These are phyloP conservation scores for Lasaia peninsularis DNA, from an alignment of 1,140 invertebrate genomes.

Conservation along the genomic window DNA sequence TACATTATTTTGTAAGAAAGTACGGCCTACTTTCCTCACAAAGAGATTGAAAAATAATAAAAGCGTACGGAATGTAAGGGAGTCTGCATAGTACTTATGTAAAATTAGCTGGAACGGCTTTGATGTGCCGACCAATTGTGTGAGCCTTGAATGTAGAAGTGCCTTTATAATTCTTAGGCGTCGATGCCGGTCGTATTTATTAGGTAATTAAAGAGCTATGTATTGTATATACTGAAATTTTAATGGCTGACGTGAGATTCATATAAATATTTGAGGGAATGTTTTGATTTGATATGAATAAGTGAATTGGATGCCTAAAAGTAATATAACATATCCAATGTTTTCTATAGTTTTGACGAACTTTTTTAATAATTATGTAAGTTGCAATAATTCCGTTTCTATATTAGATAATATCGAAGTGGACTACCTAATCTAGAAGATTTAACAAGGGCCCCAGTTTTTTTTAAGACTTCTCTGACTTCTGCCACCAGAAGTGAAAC, in stretches of 20 bases:
- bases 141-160: constrained; percentile 53
- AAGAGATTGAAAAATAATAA: constrained; percentile 67
- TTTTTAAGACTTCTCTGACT: no score
- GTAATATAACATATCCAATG: no score
- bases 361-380: no score
- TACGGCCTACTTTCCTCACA: constrained; percentile 60
- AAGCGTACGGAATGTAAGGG: constrained; percentile 58
- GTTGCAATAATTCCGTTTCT: no score
- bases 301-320: not conserved
- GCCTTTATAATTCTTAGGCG: constrained; percentile 63
- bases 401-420: no score
- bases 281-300: not conserved
- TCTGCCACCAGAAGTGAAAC: no score
- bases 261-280: constrained; percentile 3
- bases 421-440: no score
- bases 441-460: no score
- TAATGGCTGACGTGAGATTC: not conserved
- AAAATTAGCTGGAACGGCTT: constrained; percentile 71
- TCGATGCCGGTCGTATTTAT: constrained; percentile 48
- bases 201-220: constrained; percentile 36
- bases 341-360: no score
- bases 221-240: constrained; percentile 1
- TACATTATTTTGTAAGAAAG: constrained; percentile 44
- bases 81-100: constrained; percentile 65
- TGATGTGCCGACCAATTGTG: constrained; percentile 69